These are phyloP conservation scores for Heliocidaris tuberculata DNA, from an alignment of 35 echinoderm and acorn worm genomes.

Conservation along the genomic window DNA sequence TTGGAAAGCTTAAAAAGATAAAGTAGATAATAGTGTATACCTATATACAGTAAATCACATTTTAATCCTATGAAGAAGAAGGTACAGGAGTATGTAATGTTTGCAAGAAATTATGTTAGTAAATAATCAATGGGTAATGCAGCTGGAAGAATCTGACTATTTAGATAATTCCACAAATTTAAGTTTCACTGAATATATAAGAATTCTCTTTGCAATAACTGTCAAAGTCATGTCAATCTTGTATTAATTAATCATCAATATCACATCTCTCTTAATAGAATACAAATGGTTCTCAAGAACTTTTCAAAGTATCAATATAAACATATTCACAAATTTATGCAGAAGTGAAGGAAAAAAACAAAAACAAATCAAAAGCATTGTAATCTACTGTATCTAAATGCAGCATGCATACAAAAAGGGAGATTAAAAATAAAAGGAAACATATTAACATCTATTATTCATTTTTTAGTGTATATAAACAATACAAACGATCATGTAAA, in stretches of 20 bases:
- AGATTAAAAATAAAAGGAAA: conserved; percentile 22
- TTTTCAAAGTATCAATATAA: not conserved
- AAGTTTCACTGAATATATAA: not conserved
- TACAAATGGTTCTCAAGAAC: not conserved
- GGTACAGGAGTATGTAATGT: no score
- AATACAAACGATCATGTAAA: conserved; percentile 32
- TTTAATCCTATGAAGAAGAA: no score
- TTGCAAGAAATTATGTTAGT: no score
- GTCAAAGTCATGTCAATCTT: not conserved
- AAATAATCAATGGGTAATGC: no score
- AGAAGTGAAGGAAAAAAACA: not conserved
- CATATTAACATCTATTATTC: not conserved
- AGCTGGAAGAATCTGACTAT: not conserved
- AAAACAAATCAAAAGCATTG: not conserved
- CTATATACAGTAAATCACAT: no score
- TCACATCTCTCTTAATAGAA: not conserved
- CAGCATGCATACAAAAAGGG: conserved; percentile 3
- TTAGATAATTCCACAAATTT: not conserved
- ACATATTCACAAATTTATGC: not conserved
- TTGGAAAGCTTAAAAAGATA: no score
- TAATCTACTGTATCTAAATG: not conserved
- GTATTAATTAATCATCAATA: not conserved
- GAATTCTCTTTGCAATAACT: not conserved
- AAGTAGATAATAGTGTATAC: no score
- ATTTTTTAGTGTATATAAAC: not conserved